phyloP scores from a whole-genome alignment of 2,113 vertebrate species.

The Paramisgurnus dabryanus region DNA sequence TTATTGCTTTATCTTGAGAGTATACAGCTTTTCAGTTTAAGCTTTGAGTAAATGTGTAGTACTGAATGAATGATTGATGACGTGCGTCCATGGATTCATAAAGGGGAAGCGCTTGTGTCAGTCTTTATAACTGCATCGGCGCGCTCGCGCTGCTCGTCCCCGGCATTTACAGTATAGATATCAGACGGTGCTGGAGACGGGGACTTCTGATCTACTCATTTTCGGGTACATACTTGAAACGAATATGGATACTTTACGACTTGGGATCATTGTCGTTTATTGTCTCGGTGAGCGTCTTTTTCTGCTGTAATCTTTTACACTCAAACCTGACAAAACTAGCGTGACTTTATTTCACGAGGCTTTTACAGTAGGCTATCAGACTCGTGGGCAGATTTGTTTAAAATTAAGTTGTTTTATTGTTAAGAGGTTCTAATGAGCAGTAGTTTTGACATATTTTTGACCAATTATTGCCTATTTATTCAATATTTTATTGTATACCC shows the following conservation, averaged over 20 bases:
- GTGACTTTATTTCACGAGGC: neutral
- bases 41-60: neutral
- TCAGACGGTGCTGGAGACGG: neutral
- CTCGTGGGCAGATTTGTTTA: neutral
- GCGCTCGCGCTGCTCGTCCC: neutral
- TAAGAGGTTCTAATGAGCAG: too few species aligned
- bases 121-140: conserved; percentile 17
- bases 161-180: neutral
- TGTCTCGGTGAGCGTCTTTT: conserved; percentile 37
- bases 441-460: neutral
- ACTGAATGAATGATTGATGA: conserved; percentile 9
- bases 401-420: neutral
- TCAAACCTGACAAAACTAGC: neutral
- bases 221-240: neutral
- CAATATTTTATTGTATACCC: neutral
- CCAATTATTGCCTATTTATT: neutral
- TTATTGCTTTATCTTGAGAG: neutral
- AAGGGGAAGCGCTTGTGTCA: conserved; percentile 3
- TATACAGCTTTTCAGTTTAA: neutral
- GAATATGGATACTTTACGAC: conserved; percentile 39
- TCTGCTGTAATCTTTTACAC: neutral
- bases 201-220: neutral
- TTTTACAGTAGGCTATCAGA: neutral
- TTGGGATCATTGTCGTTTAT: conserved; percentile 12
- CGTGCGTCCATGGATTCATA: conserved; percentile 46